Evolutionary conservation across 2,113 vertebrate genomes (phyloP), one percentile per base, ranked within the genome.

Genomic region (Hymenochirus boettgeri): DNA sequence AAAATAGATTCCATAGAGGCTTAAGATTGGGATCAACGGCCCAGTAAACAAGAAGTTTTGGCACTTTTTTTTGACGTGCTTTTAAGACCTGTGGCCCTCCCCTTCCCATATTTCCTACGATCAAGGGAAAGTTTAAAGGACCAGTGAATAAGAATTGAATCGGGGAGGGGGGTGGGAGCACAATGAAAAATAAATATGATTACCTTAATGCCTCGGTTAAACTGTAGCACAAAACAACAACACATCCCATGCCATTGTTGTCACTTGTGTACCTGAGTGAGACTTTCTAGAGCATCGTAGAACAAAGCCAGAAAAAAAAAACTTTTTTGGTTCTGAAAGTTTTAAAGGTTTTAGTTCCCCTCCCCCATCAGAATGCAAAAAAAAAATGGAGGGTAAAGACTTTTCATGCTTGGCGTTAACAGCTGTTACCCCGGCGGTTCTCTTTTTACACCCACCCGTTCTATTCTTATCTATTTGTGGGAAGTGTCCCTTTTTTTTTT

Each of bases 221-320:
- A 96, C 88, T 88, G 90, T 94, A 94, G 94, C 96, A 98, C 92
- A 93, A 94, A 96, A 94, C 92, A 96, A 95, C 91, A 93, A 95
- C 94, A 95, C 96, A 97, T 98, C 96, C 97, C 96, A 97, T 97
- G 96, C 96, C 96, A 97, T 93, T 97, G 93, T 95, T 97, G 94
- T 95, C 96, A 97, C 96, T n/a, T 93, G 93, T 94, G 96, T 98
- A 98, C 96, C 96, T 98, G 96, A 98, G 95, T 98, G 95, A 98
- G 94, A 95, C 92, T 94, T 97, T 93, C 92, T 96, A 99, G 93
- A 98, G 97, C 90, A 86, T 90, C 86, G 91, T 89, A 96, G 90
- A 95, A 90, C 88, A 92, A n/a, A n/a, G 85, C 86, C 83, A 87
- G 88, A 89, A 89, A 94, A 87, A 89, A 88, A 90, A 86, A 89